Conservation (phyloP, 2,113 vertebrate genomes). For the Atherinomorus stipes region DNA sequence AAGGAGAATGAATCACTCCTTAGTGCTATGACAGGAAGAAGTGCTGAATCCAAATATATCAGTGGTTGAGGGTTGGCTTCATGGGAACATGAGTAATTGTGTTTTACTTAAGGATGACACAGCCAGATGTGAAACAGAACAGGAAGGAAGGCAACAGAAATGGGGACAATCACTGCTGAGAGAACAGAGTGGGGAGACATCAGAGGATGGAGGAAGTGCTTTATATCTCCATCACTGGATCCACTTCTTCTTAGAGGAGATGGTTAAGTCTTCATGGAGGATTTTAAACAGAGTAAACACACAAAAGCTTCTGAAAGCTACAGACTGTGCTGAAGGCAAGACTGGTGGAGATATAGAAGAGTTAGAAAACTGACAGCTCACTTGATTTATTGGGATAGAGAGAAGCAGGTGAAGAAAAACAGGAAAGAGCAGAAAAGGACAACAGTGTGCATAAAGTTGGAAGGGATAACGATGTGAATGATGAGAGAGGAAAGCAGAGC, state of each 20-base stretch:
- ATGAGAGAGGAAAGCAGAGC: too few relatives aligned
- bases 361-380: not conserved
- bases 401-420: not conserved
- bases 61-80: slow-evolving; percentile 1
- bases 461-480: too few relatives aligned
- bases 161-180: slow-evolving; percentile 10
- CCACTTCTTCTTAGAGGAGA: not conserved
- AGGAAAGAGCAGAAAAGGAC: too few relatives aligned
- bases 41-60: slow-evolving; percentile 5
- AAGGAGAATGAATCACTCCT: slow-evolving; percentile 8
- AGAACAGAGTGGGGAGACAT: slow-evolving; percentile 13
- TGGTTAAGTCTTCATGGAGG: slow-evolving; percentile 6
- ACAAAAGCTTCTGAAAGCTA: not conserved
- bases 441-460: too few relatives aligned
- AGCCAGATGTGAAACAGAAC: slow-evolving; percentile 56
- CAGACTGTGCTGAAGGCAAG: not conserved
- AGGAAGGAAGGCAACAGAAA: slow-evolving; percentile 43
- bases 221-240: not conserved
- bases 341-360: not conserved
- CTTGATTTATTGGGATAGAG: not conserved
- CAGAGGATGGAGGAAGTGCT: slow-evolving; percentile 35
- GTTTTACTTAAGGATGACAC: slow-evolving; percentile 28
- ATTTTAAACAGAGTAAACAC: slow-evolving; percentile 1
- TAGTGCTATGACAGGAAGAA: slow-evolving; percentile 1
- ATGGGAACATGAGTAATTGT: slow-evolving; percentile 29